Base-by-base conservation (phyloP, 2,888 invertebrate species). In the Cinara cedri region DNA sequence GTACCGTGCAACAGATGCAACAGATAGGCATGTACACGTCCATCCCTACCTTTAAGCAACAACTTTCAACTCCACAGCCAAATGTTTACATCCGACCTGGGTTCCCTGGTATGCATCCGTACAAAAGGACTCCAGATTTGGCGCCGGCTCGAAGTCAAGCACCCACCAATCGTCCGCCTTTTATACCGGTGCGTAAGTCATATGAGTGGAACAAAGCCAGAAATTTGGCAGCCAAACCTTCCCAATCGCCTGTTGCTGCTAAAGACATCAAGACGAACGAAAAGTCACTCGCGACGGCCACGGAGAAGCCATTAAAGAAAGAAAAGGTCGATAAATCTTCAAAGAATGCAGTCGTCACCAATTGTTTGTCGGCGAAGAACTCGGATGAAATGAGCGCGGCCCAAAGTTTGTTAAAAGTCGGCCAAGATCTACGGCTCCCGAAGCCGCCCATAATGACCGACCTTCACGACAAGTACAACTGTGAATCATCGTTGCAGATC, bases 11-110 rank as follows among this genome's bases (percentile, higher is more conserved):
- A 13, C 78, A 78, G 14, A 78, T 81, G 63, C 75, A 81, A 71
- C 76, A 81, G 14, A 81, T 81, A 2, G 81, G 81, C 24, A 81
- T 81, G 81, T 68, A 76, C 16, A 81, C 81, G n/a, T 76, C 81
- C 9, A 81, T 78, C 14, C 81, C 81, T 10, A 76, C 16, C 42
- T 57, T 76, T 10, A 57, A 65, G 19, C 72, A 55, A 26, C 72
- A 46, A 34, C 72, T 62, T 14, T 19, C 55, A 6, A 19, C 75
- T 14, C 11, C 34, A 10, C 70, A 70, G 1, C 51, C 68, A 1
- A 51, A 51, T 3, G 68, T 49, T 13, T 62, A 51, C 49, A 42
- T 49, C 0, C 78, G 78, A 0, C 78, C 78, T 1, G 70, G 78
- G 2, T 78, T 34, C 1, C 49, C 68, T 1, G 68, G 76, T 6